phyloP scores from a whole-genome alignment of 2,888 invertebrate genomes.

The Cloeon dipterum region DNA sequence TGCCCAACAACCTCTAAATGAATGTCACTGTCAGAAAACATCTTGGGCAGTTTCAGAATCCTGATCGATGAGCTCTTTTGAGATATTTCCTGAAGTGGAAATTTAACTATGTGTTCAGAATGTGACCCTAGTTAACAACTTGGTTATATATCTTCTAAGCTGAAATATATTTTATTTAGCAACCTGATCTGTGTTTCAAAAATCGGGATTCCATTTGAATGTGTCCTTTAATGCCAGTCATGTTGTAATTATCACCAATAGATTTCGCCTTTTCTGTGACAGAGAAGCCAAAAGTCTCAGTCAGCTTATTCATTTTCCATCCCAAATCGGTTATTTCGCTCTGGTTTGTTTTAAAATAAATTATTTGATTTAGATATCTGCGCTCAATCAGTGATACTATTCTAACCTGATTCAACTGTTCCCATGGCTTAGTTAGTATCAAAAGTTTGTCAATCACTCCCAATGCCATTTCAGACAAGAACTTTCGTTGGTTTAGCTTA shows the following conservation, averaged over 20 bases:
- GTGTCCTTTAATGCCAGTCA: background rate
- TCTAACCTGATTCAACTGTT: background rate
- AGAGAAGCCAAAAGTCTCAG: background rate
- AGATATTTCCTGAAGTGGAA: too few relatives aligned
- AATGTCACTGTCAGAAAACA: too few relatives aligned
- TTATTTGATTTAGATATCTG: too few relatives aligned
- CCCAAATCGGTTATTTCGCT: background rate
- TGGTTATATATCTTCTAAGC: too few relatives aligned
- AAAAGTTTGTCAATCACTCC: background rate
- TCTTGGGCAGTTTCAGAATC: too few relatives aligned
- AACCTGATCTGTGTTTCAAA: background rate
- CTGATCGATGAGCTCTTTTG: too few relatives aligned
- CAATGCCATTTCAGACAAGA: background rate
- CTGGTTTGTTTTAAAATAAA: too few relatives aligned
- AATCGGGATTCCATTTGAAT: background rate
- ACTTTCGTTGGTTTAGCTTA: background rate
- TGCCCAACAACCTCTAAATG: background rate
- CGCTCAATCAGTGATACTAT: background rate
- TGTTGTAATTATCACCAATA: background rate
- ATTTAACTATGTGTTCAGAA: too few relatives aligned
- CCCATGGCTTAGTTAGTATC: background rate
- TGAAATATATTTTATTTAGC: background rate
- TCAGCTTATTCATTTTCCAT: background rate
- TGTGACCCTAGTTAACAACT: too few relatives aligned
- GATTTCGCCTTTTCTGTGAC: background rate